Base-by-base conservation (phyloP, 2,888 invertebrate genomes). In the Tyria jacobaeae region DNA sequence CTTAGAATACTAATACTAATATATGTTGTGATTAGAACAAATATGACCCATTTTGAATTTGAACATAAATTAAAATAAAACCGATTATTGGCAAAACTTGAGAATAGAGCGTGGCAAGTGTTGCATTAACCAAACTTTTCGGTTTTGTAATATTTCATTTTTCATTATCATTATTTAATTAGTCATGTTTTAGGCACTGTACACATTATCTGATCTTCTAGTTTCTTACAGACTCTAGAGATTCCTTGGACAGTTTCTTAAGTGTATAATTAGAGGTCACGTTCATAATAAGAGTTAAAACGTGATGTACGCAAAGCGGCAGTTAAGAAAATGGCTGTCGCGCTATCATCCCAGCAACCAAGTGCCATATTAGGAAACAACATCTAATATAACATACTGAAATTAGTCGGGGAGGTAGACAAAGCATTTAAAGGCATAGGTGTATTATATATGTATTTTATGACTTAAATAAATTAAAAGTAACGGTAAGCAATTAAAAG, bases 351-450 rank as follows among this genome's bases (percentile, higher is more conserved):
- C 47, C 47, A 52, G 50, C 61, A 39, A 70, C 64, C 63, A 74
- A 81, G 75, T 71, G 71, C 70, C 73, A 47, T 76, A 73, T 75
- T 74, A 76, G 68, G 62, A 67, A 57, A 60, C 67, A 66, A 66
- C 60, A 67, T 67, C 53, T 62, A 24, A 39, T 61, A 55, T 62
- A 63, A 62, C 60, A 37, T 49, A 61, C 55, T 60, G 9, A 7
- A 51, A 50, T 17, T 66, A 62, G 75, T n/a, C 25, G 7, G 34
- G 50, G 71, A 74, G 76, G 1, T 31, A 15, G 50, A 17, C n/a
- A 27, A 27, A 1, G 12, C 14, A 3, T 35, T 0, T 35, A 14
- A 35, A 35, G 3, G 35, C 14, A 35, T 35, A 14, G 12, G n/a
- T 39, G n/a, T 6, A n/a, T 39, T 39, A 39, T 39, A 0, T 31